Evolutionary conservation across 2,113 vertebrate genomes (phyloP).

Genomic region (Felis chaus): DNA sequence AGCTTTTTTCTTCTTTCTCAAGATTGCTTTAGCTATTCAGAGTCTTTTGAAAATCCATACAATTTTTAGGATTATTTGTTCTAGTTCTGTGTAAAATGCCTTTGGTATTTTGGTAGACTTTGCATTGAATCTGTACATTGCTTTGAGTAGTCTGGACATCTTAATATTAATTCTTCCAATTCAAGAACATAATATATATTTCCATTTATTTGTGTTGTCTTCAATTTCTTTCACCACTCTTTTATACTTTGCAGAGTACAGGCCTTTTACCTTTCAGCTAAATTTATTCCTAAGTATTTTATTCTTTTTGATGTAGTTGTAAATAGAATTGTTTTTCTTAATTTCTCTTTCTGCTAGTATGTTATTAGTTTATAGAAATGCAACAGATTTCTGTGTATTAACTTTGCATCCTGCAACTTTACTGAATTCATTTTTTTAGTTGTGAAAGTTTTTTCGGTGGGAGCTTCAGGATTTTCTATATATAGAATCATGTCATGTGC

Average conservation of each 20-base stretch:
- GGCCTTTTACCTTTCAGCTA: neutral
- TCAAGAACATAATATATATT: neutral
- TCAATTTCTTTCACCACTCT: neutral
- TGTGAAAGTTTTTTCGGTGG: neutral
- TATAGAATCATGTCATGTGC: neutral
- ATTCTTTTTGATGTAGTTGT: neutral
- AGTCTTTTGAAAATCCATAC: neutral
- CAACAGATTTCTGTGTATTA: neutral
- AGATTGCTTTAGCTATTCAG: neutral
- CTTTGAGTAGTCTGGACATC: neutral
- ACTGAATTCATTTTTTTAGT: neutral
- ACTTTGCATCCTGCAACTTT: neutral
- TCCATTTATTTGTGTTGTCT: neutral
- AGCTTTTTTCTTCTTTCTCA: neutral
- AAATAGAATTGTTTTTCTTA: neutral
- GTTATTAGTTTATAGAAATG: neutral
- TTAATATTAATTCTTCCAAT: neutral
- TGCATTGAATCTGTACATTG: neutral
- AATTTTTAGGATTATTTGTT: neutral
- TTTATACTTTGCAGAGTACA: neutral
- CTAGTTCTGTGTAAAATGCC: neutral
- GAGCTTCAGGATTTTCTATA: neutral
- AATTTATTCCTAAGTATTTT: neutral
- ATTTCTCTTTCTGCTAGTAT: neutral
- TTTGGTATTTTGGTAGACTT: neutral